These are phyloP conservation scores for Tenualosa ilisha DNA, from an alignment of 2,797 vertebrate species.

Conservation along the genomic window DNA sequence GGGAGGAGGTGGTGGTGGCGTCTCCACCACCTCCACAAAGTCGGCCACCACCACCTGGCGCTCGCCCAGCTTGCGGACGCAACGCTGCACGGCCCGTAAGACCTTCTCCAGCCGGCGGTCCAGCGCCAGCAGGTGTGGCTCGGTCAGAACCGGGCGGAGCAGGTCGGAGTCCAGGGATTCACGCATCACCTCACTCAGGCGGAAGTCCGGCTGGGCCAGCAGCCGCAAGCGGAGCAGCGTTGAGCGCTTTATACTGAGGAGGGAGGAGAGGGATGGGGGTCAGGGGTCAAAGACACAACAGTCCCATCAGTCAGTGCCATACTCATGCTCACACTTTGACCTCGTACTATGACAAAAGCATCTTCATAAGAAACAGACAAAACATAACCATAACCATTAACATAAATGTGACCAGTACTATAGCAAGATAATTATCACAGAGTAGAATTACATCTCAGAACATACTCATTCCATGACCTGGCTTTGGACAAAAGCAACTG, in stretches of 20 bases:
- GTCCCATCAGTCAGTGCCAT: background rate
- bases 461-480: too few species aligned
- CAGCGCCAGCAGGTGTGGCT: conserved; percentile 87
- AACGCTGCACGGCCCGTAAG: conserved; percentile 76
- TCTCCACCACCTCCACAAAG: conserved; percentile 44
- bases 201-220: conserved; percentile 75
- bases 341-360: too few species aligned
- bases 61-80: conserved; percentile 76
- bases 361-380: too few species aligned
- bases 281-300: background rate
- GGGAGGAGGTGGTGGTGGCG: background rate
- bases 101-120: conserved; percentile 86
- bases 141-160: conserved; percentile 82
- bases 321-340: background rate
- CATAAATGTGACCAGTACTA: background rate
- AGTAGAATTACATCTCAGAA: too few species aligned
- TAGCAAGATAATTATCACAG: background rate
- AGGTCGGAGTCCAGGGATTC: conserved; percentile 84
- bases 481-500: too few species aligned
- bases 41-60: conserved; percentile 77
- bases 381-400: too few species aligned
- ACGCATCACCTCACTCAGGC: conserved; percentile 89
- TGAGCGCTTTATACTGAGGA: conserved; percentile 76
- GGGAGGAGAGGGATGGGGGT: background rate
- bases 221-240: conserved; percentile 84